Conservation (phyloP, 2,888 invertebrate genomes). For the Urechis unicinctus region DNA sequence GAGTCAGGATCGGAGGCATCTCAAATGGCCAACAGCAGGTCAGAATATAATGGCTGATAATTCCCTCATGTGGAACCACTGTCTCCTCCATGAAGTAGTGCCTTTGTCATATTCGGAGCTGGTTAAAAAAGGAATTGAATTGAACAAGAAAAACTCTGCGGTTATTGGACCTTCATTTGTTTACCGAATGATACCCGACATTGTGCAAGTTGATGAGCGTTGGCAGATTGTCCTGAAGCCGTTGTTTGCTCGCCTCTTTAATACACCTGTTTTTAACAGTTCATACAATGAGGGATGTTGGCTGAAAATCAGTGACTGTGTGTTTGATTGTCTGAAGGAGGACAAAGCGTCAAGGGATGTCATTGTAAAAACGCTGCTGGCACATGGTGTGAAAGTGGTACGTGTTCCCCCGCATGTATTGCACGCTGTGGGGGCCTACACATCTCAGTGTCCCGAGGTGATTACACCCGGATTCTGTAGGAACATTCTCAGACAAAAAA, state of each 20-base stretch:
- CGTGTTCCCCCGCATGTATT: constrained; percentile 15
- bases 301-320: constrained; percentile 10
- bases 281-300: constrained; percentile 8
- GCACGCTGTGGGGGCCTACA: constrained; percentile 17
- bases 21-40: constrained; percentile 38
- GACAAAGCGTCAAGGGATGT: background rate
- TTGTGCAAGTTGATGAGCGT: constrained; percentile 17
- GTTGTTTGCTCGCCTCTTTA: constrained; percentile 13
- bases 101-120: constrained; percentile 26
- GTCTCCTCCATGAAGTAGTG: constrained; percentile 30
- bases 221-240: constrained; percentile 20
- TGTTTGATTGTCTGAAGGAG: constrained; percentile 21
- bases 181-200: constrained; percentile 17
- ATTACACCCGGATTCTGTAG: constrained; percentile 11
- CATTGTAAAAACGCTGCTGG: constrained; percentile 10
- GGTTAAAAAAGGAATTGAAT: constrained; percentile 17
- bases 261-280: constrained; percentile 13
- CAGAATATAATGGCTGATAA: constrained; percentile 28
- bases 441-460: constrained; percentile 1
- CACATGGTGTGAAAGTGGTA: constrained; percentile 8
- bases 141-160: background rate
- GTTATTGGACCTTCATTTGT: constrained; percentile 10
- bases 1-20: constrained; percentile 36
- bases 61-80: constrained; percentile 35
- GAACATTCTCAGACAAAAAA: constrained; percentile 4